Evolutionary conservation across 2,888 invertebrate species (phyloP).

Genomic region (Ochropleura leucogaster): DNA sequence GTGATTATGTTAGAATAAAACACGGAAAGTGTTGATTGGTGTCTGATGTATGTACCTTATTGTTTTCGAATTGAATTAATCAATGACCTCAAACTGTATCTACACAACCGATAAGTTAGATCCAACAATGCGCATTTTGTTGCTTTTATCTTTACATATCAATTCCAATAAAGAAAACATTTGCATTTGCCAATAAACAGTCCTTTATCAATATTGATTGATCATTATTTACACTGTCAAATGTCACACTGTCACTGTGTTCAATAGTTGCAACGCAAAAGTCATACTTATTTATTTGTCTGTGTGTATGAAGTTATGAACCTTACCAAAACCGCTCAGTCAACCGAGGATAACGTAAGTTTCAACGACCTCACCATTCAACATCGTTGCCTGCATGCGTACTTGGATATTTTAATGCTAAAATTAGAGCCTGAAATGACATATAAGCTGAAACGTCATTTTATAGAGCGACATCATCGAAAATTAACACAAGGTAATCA

Average conservation of each 20-base stretch:
- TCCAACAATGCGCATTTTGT: neutral
- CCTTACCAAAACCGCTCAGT: conserved; percentile 20
- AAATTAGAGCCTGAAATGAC: neutral
- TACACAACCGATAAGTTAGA: neutral
- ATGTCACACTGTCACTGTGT: no score
- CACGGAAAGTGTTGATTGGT: neutral
- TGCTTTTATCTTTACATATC: conserved; percentile 9
- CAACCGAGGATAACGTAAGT: conserved; percentile 29
- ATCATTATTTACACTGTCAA: neutral
- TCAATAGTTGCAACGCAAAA: conserved; percentile 9
- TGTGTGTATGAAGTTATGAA: conserved; percentile 1
- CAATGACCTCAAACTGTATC: conserved; percentile 11
- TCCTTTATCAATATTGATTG: conserved; percentile 14
- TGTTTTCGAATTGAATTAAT: conserved; percentile 11
- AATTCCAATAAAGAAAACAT: neutral
- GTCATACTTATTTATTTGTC: neutral
- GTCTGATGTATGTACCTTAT: neutral
- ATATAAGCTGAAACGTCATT: neutral
- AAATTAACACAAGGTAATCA: neutral
- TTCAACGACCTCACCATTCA: conserved; percentile 20
- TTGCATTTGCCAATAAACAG: conserved; percentile 11
- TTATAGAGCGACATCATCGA: neutral
- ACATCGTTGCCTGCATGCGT: neutral
- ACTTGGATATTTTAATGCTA: neutral
- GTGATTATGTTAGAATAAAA: neutral